Evolutionary conservation across 2,888 invertebrate species (phyloP), one percentile per base, ranked within the genome.

Genomic region (Hyalella azteca): DNA sequence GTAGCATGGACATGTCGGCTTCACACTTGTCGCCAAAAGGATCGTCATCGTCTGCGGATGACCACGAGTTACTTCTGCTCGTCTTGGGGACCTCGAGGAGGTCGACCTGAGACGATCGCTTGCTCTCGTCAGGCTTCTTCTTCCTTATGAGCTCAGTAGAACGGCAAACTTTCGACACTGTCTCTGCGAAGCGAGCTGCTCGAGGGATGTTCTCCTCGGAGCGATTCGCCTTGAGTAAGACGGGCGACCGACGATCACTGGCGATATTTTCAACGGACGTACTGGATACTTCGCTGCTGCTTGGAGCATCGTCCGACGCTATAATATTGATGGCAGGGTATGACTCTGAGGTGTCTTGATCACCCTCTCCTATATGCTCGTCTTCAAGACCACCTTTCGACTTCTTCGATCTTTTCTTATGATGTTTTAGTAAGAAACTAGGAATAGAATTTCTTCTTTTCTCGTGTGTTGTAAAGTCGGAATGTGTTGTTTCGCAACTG

Each of bases 1-100:
- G 93, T 85, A 94, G 90, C 85, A 90, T 86, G 2, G 90, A 89
- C 88, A 89, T 89, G 79, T 90, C 89, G 81, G 19, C 66, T 32
- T 66, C 66, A n/a, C 36, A 32, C 13, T 36, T 66, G 36, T 66
- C 66, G 36, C 36, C 36, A 7, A 36, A n/a, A 19, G 36, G n/a
- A 19, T 66, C 66, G 19, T 66, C 66, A 19, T 66, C 66, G 13
- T 66, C 66, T n/a, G 66, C 66, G 5, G 66, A 66, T 7, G 66
- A 66, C 22, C 22, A 66, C 22, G 66, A 66, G 66, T 66, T 66
- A 66, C 66, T 66, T 19, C 66, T 22, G 29, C 66, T 66, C 36
- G 66, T 29, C 19, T 19, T 19, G 19, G 66, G 66, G 19, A 66
- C 66, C 66, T 32, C 66, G 36, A 66, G 66, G 11, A 66, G 66